phyloP scores from a whole-genome alignment of 2,113 vertebrate genomes.

The Psophia crepitans region DNA sequence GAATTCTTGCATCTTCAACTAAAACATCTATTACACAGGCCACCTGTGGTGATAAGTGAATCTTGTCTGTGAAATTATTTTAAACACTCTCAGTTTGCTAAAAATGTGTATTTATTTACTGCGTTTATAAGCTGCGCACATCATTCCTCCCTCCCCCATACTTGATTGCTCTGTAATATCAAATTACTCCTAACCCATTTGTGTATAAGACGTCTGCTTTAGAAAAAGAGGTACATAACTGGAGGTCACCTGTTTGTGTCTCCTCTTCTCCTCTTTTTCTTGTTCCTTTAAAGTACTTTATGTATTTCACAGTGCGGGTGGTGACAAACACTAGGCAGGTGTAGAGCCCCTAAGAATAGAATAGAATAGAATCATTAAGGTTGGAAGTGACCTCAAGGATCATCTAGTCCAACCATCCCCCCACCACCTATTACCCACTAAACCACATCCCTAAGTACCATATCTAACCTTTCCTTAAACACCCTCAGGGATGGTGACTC shows the following conservation, averaged over 20 bases:
- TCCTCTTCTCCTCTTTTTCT: neutral
- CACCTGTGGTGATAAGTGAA: slow-evolving; percentile 69
- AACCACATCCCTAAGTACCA: too few relatives aligned
- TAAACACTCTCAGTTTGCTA: slow-evolving; percentile 65
- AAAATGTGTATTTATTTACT: slow-evolving; percentile 56
- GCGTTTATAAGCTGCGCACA: slow-evolving; percentile 44
- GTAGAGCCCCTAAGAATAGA: neutral
- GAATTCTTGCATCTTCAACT: slow-evolving; percentile 65
- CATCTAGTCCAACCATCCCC: too few relatives aligned
- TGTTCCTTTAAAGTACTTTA: neutral
- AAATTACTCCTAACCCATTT: slow-evolving; percentile 43
- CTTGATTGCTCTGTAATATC: slow-evolving; percentile 34
- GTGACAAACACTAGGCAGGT: neutral
- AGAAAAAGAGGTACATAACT: neutral
- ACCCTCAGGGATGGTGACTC: too few relatives aligned
- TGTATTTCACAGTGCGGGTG: neutral
- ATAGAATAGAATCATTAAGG: too few relatives aligned
- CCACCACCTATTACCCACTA: too few relatives aligned
- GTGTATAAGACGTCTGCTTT: slow-evolving; percentile 3
- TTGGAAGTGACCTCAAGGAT: too few relatives aligned
- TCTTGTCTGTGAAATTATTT: slow-evolving; percentile 67
- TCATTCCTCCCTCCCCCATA: slow-evolving; percentile 25
- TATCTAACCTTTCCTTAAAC: too few relatives aligned
- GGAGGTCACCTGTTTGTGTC: neutral
- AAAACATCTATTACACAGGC: slow-evolving; percentile 59